Conservation (phyloP, 2,113 vertebrate genomes). For the Neotragus pygmaeus region DNA sequence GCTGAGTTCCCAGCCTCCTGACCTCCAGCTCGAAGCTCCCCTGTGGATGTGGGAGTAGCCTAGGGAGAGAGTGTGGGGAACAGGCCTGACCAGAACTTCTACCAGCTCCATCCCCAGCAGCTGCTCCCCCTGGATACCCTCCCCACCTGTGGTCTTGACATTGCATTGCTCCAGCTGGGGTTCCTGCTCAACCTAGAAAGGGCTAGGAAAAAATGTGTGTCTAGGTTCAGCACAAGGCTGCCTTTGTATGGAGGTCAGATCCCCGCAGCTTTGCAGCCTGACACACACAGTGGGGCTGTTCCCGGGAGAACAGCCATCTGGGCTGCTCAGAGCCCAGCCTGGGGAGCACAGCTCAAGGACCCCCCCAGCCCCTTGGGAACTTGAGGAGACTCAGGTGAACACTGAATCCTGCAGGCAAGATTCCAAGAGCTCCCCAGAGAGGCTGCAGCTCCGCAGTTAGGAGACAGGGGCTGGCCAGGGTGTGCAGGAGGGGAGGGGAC, state of each 20-base stretch:
- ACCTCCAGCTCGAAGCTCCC: background rate
- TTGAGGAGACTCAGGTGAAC: background rate
- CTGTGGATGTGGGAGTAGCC: too few species aligned
- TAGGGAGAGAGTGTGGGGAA: background rate
- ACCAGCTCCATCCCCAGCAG: background rate
- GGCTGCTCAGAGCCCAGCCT: background rate
- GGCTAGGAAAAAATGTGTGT: background rate
- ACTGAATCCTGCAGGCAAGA: background rate
- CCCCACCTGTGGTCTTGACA: background rate
- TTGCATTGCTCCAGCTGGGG: background rate
- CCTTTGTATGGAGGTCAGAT: slow-evolving; percentile 6
- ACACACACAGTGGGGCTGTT: background rate
- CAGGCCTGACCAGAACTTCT: background rate
- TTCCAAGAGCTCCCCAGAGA: too few species aligned
- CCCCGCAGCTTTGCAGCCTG: background rate
- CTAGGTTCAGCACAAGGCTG: slow-evolving; percentile 9
- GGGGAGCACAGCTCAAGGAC: background rate
- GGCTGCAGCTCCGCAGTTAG: background rate
- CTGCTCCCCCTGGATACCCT: background rate
- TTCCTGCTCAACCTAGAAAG: background rate
- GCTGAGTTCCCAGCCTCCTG: background rate
- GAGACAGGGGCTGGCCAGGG: background rate
- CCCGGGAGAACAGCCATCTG: background rate
- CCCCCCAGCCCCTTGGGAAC: background rate
- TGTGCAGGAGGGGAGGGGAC: background rate